These are phyloP conservation scores for Dolichoris vasculosae DNA, from an alignment of 1,140 invertebrate species.

Conservation along the genomic window DNA sequence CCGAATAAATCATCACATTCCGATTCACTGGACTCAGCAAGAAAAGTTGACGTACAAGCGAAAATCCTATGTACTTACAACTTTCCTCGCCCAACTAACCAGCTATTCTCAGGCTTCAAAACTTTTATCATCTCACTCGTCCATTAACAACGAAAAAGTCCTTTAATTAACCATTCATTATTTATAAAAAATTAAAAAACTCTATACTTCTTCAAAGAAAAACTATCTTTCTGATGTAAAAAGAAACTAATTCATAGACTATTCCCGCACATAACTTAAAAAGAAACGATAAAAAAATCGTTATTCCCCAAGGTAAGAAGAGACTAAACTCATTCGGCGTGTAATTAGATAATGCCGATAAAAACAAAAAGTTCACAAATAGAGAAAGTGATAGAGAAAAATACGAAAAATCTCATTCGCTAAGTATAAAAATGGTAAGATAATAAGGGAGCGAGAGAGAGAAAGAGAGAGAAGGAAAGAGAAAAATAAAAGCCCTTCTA, in stretches of 20 bases:
- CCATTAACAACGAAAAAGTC: constrained; percentile 33
- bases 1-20: constrained; percentile 53
- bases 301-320: constrained; percentile 43
- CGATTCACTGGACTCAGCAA: constrained; percentile 48
- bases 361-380: not conserved
- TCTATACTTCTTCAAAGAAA: not conserved
- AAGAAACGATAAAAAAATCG: not conserved
- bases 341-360: constrained; percentile 47
- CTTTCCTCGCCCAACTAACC: not conserved
- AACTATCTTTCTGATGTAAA: not conserved
- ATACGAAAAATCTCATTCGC: not conserved
- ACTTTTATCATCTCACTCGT: constrained; percentile 45
- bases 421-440: not conserved
- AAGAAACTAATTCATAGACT: not conserved
- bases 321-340: constrained; percentile 28
- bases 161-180: constrained; percentile 43
- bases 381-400: not conserved
- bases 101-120: constrained; percentile 33
- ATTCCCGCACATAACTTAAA: constrained; percentile 13
- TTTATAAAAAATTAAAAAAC: constrained; percentile 13
- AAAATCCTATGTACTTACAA: constrained; percentile 51
- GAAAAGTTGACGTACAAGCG: constrained; percentile 51
- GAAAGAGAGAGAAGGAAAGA: constrained; percentile 15
- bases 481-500: constrained; percentile 15
- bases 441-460: not conserved